phyloP scores from a whole-genome alignment of 2,888 invertebrate genomes.

The Cremastobaeus sp. region DNA sequence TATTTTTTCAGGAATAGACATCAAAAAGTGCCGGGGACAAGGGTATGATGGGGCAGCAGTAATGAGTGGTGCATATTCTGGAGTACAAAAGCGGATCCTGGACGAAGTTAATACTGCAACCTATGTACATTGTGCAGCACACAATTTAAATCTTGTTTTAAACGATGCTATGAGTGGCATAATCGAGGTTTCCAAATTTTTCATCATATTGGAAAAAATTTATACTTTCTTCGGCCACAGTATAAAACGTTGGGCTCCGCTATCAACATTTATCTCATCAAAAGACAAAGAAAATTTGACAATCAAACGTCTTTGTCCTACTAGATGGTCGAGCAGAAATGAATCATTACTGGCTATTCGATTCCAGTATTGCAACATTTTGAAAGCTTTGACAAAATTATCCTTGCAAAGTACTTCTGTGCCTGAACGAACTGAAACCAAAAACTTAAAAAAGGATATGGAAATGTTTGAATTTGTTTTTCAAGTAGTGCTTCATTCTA shows the following conservation, averaged over 20 bases:
- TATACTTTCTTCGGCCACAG: slow-evolving; percentile 65
- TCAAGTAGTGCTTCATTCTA: slow-evolving; percentile 20
- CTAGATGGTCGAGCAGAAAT: slow-evolving; percentile 67
- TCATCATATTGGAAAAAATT: slow-evolving; percentile 60
- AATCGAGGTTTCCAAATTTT: slow-evolving; percentile 38
- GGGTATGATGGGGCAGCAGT: slow-evolving; percentile 70
- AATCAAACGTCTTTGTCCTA: slow-evolving; percentile 63
- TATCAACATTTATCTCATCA: slow-evolving; percentile 55
- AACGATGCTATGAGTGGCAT: slow-evolving; percentile 60
- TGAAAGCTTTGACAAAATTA: not conserved
- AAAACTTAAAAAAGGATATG: slow-evolving; percentile 16
- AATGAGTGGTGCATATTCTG: slow-evolving; percentile 66
- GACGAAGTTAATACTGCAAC: slow-evolving; percentile 64
- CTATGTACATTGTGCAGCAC: slow-evolving; percentile 62
- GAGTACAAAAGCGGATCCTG: slow-evolving; percentile 65
- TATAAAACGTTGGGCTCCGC: slow-evolving; percentile 65
- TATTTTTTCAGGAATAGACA: slow-evolving; percentile 52
- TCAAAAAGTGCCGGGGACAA: slow-evolving; percentile 61
- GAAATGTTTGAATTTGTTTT: slow-evolving; percentile 30
- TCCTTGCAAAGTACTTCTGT: slow-evolving; percentile 2
- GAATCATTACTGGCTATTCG: slow-evolving; percentile 63
- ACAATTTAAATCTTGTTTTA: slow-evolving; percentile 63
- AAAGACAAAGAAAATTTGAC: slow-evolving; percentile 62
- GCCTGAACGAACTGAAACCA: not conserved
- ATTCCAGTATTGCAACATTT: slow-evolving; percentile 57